Conservation (phyloP, 2,888 invertebrate species). For the Epinotia bilunana region DNA sequence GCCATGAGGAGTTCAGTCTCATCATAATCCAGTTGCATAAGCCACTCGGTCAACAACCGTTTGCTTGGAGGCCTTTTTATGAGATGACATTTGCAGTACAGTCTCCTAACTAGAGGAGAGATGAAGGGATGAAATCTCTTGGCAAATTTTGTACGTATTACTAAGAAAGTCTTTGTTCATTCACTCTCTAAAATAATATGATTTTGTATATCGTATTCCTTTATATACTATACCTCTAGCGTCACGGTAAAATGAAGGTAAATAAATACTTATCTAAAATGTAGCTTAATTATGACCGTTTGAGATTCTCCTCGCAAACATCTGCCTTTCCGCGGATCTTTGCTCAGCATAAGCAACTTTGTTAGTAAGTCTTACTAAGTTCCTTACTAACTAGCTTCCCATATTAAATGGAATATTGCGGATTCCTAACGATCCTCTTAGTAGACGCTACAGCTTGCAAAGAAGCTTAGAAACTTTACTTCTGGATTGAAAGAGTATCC, state of each 20-base stretch:
- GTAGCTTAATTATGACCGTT: not conserved
- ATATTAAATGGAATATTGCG: not conserved
- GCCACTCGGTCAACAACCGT: too few species aligned
- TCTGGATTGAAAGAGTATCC: conserved; percentile 3
- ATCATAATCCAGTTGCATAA: too few species aligned
- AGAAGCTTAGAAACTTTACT: conserved; percentile 16
- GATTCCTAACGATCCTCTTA: not conserved
- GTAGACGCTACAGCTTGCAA: conserved; percentile 19
- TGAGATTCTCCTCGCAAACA: not conserved
- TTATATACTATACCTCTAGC: not conserved
- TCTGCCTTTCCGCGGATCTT: not conserved
- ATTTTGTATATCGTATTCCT: not conserved
- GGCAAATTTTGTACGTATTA: too few species aligned
- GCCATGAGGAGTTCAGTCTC: too few species aligned
- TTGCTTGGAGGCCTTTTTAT: too few species aligned
- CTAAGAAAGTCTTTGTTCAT: not conserved
- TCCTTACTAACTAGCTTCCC: not conserved
- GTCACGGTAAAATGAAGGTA: not conserved
- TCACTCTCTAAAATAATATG: not conserved
- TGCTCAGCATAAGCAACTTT: not conserved
- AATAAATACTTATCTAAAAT: not conserved
- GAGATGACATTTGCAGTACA: too few species aligned
- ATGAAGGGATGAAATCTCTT: too few species aligned
- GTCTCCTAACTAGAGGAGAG: too few species aligned
- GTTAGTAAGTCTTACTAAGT: not conserved